phyloP scores from a whole-genome alignment of 2,888 invertebrate genomes.

The Arctia plantaginis region DNA sequence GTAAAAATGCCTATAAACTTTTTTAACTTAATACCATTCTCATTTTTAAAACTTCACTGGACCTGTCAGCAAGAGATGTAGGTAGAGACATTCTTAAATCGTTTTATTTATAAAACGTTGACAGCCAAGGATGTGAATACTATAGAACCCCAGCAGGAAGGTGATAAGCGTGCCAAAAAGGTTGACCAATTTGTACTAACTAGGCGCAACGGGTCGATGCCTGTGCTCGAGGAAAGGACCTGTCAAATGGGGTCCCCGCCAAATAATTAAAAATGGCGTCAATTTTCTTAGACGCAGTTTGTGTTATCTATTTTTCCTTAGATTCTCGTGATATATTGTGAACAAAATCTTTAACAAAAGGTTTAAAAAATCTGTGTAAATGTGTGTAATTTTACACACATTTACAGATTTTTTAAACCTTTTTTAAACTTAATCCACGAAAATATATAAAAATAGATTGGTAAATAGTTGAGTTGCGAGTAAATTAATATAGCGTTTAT shows the following conservation, averaged over 20 bases:
- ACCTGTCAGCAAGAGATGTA: not conserved
- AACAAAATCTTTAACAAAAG: too few species aligned
- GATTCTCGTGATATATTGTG: not conserved
- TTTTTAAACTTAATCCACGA: too few species aligned
- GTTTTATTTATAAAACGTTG: not conserved
- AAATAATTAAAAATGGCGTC: not conserved
- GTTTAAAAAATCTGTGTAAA: too few species aligned
- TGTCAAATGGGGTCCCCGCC: not conserved
- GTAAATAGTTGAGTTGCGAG: too few species aligned
- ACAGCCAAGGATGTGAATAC: not conserved
- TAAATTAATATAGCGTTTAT: too few species aligned
- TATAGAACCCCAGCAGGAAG: not conserved
- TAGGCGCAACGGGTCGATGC: not conserved
- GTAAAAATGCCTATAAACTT: not conserved
- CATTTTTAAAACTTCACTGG: not conserved
- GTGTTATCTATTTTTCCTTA: not conserved
- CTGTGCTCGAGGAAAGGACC: not conserved
- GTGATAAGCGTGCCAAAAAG: not conserved
- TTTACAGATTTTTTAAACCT: too few species aligned
- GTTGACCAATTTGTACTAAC: constrained; percentile 1
- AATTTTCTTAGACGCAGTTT: not conserved
- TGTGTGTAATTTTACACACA: too few species aligned
- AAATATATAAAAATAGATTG: too few species aligned
- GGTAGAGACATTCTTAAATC: not conserved
- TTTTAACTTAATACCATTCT: too few species aligned